Base-by-base conservation (phyloP, 2,797 vertebrate genomes). In the Notoglanidium macrostoma region DNA sequence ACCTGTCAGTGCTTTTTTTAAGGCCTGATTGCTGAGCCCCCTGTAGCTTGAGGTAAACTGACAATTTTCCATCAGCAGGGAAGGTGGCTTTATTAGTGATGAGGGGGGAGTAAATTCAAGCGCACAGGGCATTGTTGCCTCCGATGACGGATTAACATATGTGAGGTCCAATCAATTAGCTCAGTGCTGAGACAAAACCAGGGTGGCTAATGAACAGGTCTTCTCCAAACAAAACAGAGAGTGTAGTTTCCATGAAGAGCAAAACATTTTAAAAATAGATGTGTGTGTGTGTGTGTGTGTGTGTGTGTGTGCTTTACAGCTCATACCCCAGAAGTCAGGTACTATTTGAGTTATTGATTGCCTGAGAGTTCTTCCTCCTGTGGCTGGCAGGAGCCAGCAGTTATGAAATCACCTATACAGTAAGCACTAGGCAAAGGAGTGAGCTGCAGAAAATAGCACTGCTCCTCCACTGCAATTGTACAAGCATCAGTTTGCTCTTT, bases 1-100 rank as follows among this genome's bases (percentile, higher is more conserved):
- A 97, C 96, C 95, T 95, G 95, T 95, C 96, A 96, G 96, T 96
- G 96, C 97, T 97, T 96, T 97, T 89, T 98, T 97, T 97, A 96
- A 98, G 95, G 95, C 95, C 91, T 94, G 97, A 96, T 97, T 96
- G 96, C 96, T 94, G 94, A 95, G 92, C 95, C 94, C 95, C 97
- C 96, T 83, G 95, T 94, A 94, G 97, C 95, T 97, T 92, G 93
- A 97, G 96, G 96, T 97, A 98, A 97, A 97, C 96, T 95, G 96
- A 93, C 96, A 97, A 96, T 97, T 97, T 96, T 96, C 95, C 95
- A 95, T 97, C 96, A 97, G 96, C 95, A 95, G 97, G 96, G 96
- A 96, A 95, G 94, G 93, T 91, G 93, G 96, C 95, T 97, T 97
- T 97, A 96, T 97, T 97, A 97, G 96, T 95, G 92, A 94, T 95